Evolutionary conservation across 2,888 invertebrate species (phyloP).

Genomic region (Trichopoda pennipes): DNA sequence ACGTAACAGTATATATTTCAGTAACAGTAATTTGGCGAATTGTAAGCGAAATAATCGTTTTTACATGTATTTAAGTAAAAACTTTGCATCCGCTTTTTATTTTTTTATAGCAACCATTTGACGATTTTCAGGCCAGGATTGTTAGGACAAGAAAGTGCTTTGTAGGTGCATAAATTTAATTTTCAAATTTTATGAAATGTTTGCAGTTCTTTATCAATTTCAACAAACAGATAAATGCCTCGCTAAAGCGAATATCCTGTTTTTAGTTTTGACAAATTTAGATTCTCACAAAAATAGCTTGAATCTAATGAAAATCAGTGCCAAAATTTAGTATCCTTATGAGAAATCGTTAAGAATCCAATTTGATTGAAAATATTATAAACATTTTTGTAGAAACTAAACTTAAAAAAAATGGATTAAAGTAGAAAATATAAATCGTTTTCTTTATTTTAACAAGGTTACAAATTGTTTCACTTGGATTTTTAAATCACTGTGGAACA

Average conservation of each 20-base stretch:
- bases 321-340: slow-evolving; percentile 75
- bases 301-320: slow-evolving; percentile 76
- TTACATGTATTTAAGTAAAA: slow-evolving; percentile 42
- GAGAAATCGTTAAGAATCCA: neutral
- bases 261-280: slow-evolving; percentile 58
- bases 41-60: slow-evolving; percentile 66
- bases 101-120: slow-evolving; percentile 62
- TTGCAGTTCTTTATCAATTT: neutral
- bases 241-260: slow-evolving; percentile 79
- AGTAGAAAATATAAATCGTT: slow-evolving; percentile 30
- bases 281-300: slow-evolving; percentile 76
- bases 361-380: neutral
- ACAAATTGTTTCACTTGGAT: slow-evolving; percentile 67
- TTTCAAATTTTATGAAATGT: neutral
- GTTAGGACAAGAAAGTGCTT: slow-evolving; percentile 67
- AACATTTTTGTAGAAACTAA: slow-evolving; percentile 61
- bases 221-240: slow-evolving; percentile 79
- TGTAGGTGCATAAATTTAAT: slow-evolving; percentile 55
- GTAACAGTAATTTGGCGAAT: neutral
- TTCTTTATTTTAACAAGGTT: slow-evolving; percentile 68
- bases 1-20: too few relatives aligned
- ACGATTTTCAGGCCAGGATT: slow-evolving; percentile 58
- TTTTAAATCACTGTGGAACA: slow-evolving; percentile 71
- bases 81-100: slow-evolving; percentile 58
- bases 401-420: slow-evolving; percentile 18